A percentile compares a stretch with the other conserved stretches of the same genome.
Evolutionary conservation across 53 echinoderm and acorn worm genomes (phyloP).

Genomic region (Arbacia lixula): DNA sequence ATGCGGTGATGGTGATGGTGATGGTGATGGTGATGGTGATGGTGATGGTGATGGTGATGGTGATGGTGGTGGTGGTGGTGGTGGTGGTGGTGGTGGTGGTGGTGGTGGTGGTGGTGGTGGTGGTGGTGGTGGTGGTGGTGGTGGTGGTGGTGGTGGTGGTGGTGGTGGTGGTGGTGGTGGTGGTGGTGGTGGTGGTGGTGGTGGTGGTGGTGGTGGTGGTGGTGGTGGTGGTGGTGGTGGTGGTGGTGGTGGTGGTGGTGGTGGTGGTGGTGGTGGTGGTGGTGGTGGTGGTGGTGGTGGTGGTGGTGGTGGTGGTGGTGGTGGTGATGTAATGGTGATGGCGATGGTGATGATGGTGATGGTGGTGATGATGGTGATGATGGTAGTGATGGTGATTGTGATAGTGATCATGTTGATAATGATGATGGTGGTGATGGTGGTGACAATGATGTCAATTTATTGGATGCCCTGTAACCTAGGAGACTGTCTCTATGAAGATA

Average conservation of each 20-base stretch:
- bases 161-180: not conserved
- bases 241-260: not conserved
- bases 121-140: conserved; percentile 1
- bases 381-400: conserved; percentile 12
- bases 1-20: not conserved
- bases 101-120: not conserved
- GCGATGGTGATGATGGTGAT: conserved; percentile 17
- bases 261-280: not conserved
- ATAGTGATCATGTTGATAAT: conserved; percentile 3
- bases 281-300: conserved; percentile 5
- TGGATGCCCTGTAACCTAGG: conserved; percentile 76
- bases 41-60: not conserved
- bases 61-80: not conserved
- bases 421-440: conserved; percentile 25
- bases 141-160: not conserved
- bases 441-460: conserved; percentile 47
- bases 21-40: conserved; percentile 30
- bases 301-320: not conserved
- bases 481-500: conserved; percentile 60
- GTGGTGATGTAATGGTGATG: not conserved
- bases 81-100: not conserved
- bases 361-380: conserved; percentile 12
- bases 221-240: not conserved
- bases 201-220: not conserved
- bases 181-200: not conserved